Base-by-base conservation (phyloP, 2,113 vertebrate species). In the Gallinago jamesoni region DNA sequence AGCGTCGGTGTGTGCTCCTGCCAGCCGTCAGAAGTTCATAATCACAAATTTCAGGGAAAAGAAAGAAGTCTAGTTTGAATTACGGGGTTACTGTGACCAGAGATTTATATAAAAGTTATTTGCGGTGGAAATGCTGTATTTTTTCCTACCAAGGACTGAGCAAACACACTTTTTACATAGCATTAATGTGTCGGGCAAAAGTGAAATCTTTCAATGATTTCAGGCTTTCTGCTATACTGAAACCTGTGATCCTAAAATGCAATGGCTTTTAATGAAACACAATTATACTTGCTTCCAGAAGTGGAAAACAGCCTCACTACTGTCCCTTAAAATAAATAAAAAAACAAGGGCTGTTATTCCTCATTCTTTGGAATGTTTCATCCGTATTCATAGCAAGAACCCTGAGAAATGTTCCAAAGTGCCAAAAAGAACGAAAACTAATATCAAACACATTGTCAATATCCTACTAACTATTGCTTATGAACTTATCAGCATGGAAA, bases 1-100 rank as follows among this genome's bases (percentile, higher is more conserved):
- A 96, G 94, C 48, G 55, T 66, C 52, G 9, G 9, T 19, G 30
- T 14, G 30, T 20, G 10, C 9, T 72, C 48, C 77, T 98, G 97
- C 97, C 98, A 98, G 90, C 87, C 50, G 9, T 95, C 87, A 72
- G 68, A 92, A 91, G 87, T 91, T 94, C 84, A 73, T 47, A 37
- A 90, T 56, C 95, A 90, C 77, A 94, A 94, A 94, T 95, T 97
- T 96, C 87, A 94, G 81, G 94, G 91, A 90, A 69, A 72, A 75
- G 93, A 96, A 97, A 97, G 76, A 96, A 97, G 89, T 8, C 55
- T 27, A n/a, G 7, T 80, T 89, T 97, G 97, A 98, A 85, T 97
- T 97, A 98, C 18, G 60, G 50, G 95, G 96, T 98, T 97, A 96
- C 70, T 60, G 73, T 97, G 97, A 98, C 97, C 97, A 90, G 84